Base-by-base conservation (phyloP, 2,797 vertebrate genomes). In the Setipinna tenuifilis region DNA sequence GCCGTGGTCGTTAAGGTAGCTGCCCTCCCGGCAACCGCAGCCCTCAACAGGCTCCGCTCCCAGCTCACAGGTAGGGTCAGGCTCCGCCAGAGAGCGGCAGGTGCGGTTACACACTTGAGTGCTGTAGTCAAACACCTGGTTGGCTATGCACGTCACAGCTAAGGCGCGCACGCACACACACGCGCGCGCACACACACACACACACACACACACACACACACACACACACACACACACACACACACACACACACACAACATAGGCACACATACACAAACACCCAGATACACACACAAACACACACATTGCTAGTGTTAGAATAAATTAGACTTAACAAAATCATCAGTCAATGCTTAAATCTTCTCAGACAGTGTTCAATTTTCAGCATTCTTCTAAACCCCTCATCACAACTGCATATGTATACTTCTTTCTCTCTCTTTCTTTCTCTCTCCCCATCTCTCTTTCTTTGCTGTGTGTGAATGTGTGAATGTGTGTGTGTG, bases 21-120 rank as follows among this genome's bases (percentile, higher is more conserved):
- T 92, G 87, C 93, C 94, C 41, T 90, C 86, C 0, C 82, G 89
- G 83, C 95, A 96, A 25, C 94, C 93, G 31, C 95, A 96, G 6
- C 95, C 95, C 82, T 95, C 95, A 78, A 93, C 92, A 0, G 92
- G 91, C 19, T 46, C 83, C 0, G 90, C 90, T 0, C 86, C 81
- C 84, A 91, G 31, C 10, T 81, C 85, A 61, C 94, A 95, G 83
- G 90, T 88, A 4, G 88, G 89, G 86, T 95, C 95, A 2, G 41
- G 61, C 4, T 87, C 91, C 19, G 92, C 92, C 65, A 96, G 85
- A 0, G 91, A 94, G 9, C 50, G 87, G 54, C 95, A 96, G 1
- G 95, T 95, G 0, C 6, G 89, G 90, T 95, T 96, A 88, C 94
- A 95, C 10, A 91, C 87, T 78, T 10, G 28, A 7, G 80, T 83